Percentiles rank a stretch among this genome's conserved stretches.
phyloP scores from a whole-genome alignment of 2,888 invertebrate species.

The Chymomyza procnemis region DNA sequence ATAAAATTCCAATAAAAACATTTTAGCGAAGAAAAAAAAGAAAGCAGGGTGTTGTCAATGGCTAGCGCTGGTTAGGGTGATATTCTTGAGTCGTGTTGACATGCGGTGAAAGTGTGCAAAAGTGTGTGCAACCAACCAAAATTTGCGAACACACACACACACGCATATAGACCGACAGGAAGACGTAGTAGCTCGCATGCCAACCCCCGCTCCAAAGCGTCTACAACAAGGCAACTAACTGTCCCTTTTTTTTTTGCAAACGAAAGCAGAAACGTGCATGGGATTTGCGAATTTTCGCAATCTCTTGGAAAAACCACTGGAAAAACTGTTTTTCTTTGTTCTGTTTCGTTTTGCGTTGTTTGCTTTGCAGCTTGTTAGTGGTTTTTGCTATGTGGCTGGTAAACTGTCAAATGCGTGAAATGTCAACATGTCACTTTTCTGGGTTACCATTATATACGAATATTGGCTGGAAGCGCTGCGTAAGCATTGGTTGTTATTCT shows the following conservation, averaged over 20 bases:
- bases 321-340: constrained; percentile 62
- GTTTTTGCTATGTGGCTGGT: constrained; percentile 54
- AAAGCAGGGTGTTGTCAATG: constrained; percentile 14
- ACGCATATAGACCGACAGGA: constrained; percentile 6
- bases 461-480: not conserved
- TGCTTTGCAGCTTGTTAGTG: constrained; percentile 65
- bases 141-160: constrained; percentile 50
- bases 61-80: constrained; percentile 4
- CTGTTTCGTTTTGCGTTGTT: constrained; percentile 23
- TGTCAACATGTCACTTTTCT: constrained; percentile 66
- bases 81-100: constrained; percentile 55
- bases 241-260: constrained; percentile 28
- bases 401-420: constrained; percentile 69
- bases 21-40: constrained; percentile 62
- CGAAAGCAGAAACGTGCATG: constrained; percentile 46
- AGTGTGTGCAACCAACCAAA: constrained; percentile 69
- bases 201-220: constrained; percentile 7
- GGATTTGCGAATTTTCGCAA: constrained; percentile 62
- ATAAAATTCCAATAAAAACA: constrained; percentile 78
- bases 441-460: not conserved
- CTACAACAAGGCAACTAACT: constrained; percentile 15
- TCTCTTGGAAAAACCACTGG: constrained; percentile 63
- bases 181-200: not conserved
- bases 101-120: constrained; percentile 60
- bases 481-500: not conserved